Evolutionary conservation across 2,113 vertebrate genomes (phyloP), one percentile per base, ranked within the genome.

Genomic region (Menidia beryllina): DNA sequence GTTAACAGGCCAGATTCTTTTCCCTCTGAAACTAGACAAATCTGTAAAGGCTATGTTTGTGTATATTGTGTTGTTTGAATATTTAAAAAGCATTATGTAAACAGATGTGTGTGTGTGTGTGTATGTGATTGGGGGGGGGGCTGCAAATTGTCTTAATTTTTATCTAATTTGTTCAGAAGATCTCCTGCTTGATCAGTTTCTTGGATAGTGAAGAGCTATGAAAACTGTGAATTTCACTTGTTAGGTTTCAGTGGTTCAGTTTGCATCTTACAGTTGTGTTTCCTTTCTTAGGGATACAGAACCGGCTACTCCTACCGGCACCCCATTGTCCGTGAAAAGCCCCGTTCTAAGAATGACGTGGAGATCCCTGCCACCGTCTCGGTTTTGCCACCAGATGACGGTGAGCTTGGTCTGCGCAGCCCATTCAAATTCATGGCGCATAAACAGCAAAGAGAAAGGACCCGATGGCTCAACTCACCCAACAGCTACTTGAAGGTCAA

Each of bases 291-390:
- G 97, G 97, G 97, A 19, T 98, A 98, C 86, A 95, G 97, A 89
- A 99, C 97, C 23, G 97, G 97, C 86, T 96, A 97, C 82, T 92
- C 95, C 1, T 98, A 99, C 30, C 93, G 95, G 71, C 94, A 98
- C 62, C 97, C 97, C 9, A 89, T 98, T 11, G 89, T 98, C 70
- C 94, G 96, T 68, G 96, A 98, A 72, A 97, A 97, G 27, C 96
- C 96, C 3, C 90, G 95, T 34, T 95, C 97, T 69, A 97, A 96
- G 90, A 98, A 96, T 23, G 97, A 98, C 0, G 96, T 98, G 71
- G 97, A 98, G 87, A 98, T 97, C 79, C 96, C 97, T 8, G 96
- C 96, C 64, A 98, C 97, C 0, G 96, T 97, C 81, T 97, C 96
- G 0, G 94, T 95, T 3, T 92, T 96, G 80, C 93, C 94, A 5